These are phyloP conservation scores for Acipenser ruthenus DNA, from an alignment of 2,797 vertebrate species.

Conservation along the genomic window DNA sequence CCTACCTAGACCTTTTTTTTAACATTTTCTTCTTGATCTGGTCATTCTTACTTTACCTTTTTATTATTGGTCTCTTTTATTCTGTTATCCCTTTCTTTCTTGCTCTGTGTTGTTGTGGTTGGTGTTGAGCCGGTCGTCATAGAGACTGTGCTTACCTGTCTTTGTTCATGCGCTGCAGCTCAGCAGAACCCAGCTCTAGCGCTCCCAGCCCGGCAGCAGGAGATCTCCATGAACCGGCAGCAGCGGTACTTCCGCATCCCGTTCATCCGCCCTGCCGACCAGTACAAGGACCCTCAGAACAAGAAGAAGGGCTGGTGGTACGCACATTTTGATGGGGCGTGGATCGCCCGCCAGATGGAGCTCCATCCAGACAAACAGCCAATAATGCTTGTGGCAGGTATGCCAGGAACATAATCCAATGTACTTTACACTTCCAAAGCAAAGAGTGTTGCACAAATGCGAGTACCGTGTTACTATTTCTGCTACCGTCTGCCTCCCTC, in stretches of 20 bases:
- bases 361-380: slow-evolving; percentile 93
- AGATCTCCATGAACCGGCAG: slow-evolving; percentile 74
- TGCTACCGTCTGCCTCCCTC: too few relatives aligned
- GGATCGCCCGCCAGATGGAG: slow-evolving; percentile 96
- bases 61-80: too few relatives aligned
- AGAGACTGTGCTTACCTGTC: too few relatives aligned
- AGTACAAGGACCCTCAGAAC: slow-evolving; percentile 84
- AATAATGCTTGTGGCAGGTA: slow-evolving; percentile 89
- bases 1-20: too few relatives aligned
- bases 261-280: slow-evolving; percentile 85
- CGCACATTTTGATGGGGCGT: slow-evolving; percentile 88
- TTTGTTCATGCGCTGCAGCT: slow-evolving; percentile 50
- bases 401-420: slow-evolving; percentile 9
- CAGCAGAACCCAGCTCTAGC: slow-evolving; percentile 72
- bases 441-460: too few relatives aligned
- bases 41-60: too few relatives aligned
- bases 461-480: too few relatives aligned
- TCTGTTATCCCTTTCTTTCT: slow-evolving; percentile 11
- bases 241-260: slow-evolving; percentile 95
- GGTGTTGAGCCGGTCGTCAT: too few relatives aligned
- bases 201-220: slow-evolving; percentile 67
- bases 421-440: too few relatives aligned
- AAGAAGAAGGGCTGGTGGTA: slow-evolving; percentile 99
- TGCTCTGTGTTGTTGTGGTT: slow-evolving; percentile 16
- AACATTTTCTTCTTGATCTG: too few relatives aligned